Conservation (phyloP, 2,797 vertebrate genomes). For the Danionella dracula region DNA sequence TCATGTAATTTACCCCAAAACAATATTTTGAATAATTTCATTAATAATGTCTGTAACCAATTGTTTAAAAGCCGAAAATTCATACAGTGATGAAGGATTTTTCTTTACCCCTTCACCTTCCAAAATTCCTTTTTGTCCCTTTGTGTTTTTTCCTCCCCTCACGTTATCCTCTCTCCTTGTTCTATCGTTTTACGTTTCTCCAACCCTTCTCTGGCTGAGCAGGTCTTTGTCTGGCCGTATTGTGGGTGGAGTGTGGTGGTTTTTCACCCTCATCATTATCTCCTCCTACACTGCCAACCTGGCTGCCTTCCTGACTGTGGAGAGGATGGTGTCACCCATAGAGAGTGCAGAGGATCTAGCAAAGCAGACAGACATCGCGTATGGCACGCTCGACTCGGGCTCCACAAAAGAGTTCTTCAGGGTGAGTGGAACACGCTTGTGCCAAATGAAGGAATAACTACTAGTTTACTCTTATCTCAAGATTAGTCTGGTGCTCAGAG, state of each 20-base stretch:
- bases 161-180: background rate
- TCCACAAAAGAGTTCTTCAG: constrained; percentile 98
- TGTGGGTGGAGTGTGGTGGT: constrained; percentile 99
- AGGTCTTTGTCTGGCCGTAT: constrained; percentile 98
- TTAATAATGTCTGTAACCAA: no score
- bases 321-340: constrained; percentile 93
- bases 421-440: constrained; percentile 66
- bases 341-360: constrained; percentile 90
- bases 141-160: background rate
- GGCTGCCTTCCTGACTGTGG: constrained; percentile 97
- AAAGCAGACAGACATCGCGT: constrained; percentile 98
- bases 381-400: constrained; percentile 93
- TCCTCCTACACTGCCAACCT: constrained; percentile 98
- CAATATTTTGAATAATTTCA: no score
- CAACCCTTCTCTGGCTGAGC: constrained; percentile 21
- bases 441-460: background rate
- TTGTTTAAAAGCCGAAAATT: no score
- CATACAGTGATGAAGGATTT: no score
- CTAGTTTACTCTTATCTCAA: background rate
- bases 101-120: no score
- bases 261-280: constrained; percentile 99
- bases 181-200: background rate
- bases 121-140: no score
- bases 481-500: no score
- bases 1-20: no score